Percentiles rank a stretch among this genome's conserved stretches.
Evolutionary conservation across 1,140 invertebrate species (phyloP).

Genomic region (Diuraphis noxia): DNA sequence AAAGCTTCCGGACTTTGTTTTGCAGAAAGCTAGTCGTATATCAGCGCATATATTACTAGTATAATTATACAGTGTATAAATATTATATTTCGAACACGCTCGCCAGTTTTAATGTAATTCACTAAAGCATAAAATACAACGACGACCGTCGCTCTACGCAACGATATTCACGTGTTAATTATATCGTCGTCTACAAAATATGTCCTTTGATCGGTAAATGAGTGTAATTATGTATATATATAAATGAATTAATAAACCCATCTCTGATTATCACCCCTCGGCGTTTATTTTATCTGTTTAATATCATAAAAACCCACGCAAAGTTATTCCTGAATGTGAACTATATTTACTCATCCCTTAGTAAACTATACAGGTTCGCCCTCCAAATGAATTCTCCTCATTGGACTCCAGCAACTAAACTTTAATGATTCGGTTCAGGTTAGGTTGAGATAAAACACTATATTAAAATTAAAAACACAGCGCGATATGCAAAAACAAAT

Average conservation of each 20-base stretch:
- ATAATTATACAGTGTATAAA: not conserved
- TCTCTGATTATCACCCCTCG: not conserved
- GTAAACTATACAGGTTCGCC: not conserved
- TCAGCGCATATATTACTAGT: not conserved
- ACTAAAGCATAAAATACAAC: not conserved
- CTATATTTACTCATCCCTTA: not conserved
- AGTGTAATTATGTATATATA: not conserved
- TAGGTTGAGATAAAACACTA: not conserved
- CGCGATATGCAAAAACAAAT: no score
- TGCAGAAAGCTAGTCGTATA: not conserved
- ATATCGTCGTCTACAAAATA: not conserved
- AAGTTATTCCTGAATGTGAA: not conserved
- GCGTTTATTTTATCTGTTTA: not conserved
- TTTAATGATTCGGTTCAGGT: not conserved
- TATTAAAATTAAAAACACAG: not conserved
- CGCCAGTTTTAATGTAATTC: not conserved
- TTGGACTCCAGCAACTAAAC: not conserved
- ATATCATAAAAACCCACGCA: not conserved
- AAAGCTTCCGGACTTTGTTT: not conserved
- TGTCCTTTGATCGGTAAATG: not conserved
- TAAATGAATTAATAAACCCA: not conserved
- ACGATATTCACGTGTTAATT: not conserved
- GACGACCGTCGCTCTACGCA: not conserved
- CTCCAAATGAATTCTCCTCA: not conserved
- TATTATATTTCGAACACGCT: not conserved